A percentile compares a stretch with the other conserved stretches of the same genome.
These are phyloP conservation scores for Acropternis orthonyx DNA, from an alignment of 2,797 vertebrate genomes.

Conservation along the genomic window DNA sequence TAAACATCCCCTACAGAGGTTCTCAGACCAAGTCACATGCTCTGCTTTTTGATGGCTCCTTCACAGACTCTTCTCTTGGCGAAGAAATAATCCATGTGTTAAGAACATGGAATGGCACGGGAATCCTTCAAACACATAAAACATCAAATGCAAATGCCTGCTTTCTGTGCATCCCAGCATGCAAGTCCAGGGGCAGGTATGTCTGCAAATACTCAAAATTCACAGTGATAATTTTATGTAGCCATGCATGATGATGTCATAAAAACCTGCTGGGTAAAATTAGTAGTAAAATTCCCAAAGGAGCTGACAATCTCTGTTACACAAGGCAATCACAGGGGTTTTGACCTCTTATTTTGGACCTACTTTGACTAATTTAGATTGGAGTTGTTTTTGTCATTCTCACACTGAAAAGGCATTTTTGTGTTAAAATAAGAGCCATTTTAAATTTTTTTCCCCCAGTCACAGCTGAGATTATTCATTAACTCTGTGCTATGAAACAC, in stretches of 20 bases:
- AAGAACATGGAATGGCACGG: fast-evolving
- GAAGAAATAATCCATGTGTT: neutral
- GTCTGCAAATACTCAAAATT: neutral
- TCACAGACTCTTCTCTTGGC: neutral
- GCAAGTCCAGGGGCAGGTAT: neutral
- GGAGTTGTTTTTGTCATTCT: neutral
- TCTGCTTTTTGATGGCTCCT: neutral
- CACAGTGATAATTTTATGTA: neutral
- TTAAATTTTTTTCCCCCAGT: neutral
- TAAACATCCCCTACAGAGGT: neutral
- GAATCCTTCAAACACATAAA: neutral
- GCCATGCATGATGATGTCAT: neutral
- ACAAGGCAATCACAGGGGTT: neutral
- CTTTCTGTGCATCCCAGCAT: neutral
- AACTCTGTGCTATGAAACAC: neutral
- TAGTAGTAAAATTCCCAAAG: neutral
- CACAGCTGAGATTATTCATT: neutral
- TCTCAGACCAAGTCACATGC: neutral
- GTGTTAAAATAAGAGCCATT: neutral
- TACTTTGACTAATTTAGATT: neutral
- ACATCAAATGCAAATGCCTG: neutral
- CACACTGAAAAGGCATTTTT: neutral
- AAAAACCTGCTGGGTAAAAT: neutral
- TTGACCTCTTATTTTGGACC: neutral
- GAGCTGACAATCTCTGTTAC: neutral